Evolutionary conservation across 2,113 vertebrate genomes (phyloP).

Genomic region (Bujurquina vittata): DNA sequence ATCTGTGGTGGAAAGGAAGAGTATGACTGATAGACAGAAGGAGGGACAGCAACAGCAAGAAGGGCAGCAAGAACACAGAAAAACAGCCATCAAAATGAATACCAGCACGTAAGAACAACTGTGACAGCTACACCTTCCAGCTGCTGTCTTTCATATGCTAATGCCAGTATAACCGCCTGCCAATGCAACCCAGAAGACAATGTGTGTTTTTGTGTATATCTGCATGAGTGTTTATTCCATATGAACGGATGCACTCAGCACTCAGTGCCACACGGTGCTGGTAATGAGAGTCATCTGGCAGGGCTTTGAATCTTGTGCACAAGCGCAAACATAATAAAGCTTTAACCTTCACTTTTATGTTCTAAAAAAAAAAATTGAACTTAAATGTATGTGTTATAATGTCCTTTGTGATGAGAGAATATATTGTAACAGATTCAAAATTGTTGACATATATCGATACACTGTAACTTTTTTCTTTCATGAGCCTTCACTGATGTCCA

Average conservation of each 20-base stretch:
- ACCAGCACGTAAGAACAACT: conserved; percentile 48
- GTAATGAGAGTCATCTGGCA: conserved; percentile 45
- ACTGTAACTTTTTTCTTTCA: background rate
- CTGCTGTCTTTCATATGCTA: conserved; percentile 79
- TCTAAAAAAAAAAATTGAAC: background rate
- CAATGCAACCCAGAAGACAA: conserved; percentile 46
- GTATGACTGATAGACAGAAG: conserved; percentile 8
- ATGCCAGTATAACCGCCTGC: conserved; percentile 70
- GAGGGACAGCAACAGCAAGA: conserved; percentile 19
- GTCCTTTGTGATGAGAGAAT: background rate
- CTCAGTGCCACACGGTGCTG: conserved; percentile 27
- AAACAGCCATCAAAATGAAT: conserved; percentile 52
- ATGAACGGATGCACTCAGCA: conserved; percentile 18
- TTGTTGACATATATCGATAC: background rate
- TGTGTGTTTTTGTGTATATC: conserved; percentile 20
- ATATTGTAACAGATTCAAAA: background rate
- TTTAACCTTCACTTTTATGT: conserved; percentile 36
- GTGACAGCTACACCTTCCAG: conserved; percentile 67
- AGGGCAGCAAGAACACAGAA: conserved; percentile 41
- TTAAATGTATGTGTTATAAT: background rate
- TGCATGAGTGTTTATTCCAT: background rate
- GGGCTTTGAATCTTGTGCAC: conserved; percentile 26
- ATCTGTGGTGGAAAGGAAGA: background rate
- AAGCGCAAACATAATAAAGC: background rate
- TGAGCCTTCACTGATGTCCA: background rate